Evolutionary conservation across 2,888 invertebrate species (phyloP), one percentile per base, ranked within the genome.

Genomic region (Stomorhina lunata): DNA sequence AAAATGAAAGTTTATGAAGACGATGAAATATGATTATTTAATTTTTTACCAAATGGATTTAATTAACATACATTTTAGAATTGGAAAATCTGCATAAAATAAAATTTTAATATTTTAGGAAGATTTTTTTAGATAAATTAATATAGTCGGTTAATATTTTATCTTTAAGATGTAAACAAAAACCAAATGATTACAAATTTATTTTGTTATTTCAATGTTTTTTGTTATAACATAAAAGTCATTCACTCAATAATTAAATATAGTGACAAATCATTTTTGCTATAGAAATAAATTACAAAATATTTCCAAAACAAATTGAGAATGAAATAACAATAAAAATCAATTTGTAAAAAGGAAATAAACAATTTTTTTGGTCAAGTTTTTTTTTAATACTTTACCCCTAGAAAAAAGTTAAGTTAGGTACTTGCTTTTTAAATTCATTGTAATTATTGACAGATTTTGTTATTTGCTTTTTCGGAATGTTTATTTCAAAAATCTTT

Each of bases 191-290:
- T 37, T 72, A n/a, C 27, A 53, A 12, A 29, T 3, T 37, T n/a
- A n/a, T n/a, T n/a, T n/a, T n/a, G n/a, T n/a, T n/a, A n/a, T n/a
- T n/a, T n/a, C n/a, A n/a, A n/a, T n/a, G 45, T 48, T 71, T 59
- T 9, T 27, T 50, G 57, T 12, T 78, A 65, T 65, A 37, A 65
- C 48, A 48, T 71, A 55, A 69, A 12, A 1, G 40, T 5, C 10
- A 7, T 20, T 9, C 48, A 12, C 22, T 9, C 45, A 57, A 50
- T 48, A 79, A 83, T 84, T 84, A 81, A 69, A 80, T 63, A 81
- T 84, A 87, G 86, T 87, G 85, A 86, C 86, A 88, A 87, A 85
- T 87, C 85, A 86, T 81, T 86, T 83, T 72, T 61, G 6, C 15
- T 32, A 1, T 5, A 48, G 12, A 25, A 48, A 48, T 10, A 48